Evolutionary conservation across 2,888 invertebrate genomes (phyloP).

Genomic region (Lasioglossum lativentre): DNA sequence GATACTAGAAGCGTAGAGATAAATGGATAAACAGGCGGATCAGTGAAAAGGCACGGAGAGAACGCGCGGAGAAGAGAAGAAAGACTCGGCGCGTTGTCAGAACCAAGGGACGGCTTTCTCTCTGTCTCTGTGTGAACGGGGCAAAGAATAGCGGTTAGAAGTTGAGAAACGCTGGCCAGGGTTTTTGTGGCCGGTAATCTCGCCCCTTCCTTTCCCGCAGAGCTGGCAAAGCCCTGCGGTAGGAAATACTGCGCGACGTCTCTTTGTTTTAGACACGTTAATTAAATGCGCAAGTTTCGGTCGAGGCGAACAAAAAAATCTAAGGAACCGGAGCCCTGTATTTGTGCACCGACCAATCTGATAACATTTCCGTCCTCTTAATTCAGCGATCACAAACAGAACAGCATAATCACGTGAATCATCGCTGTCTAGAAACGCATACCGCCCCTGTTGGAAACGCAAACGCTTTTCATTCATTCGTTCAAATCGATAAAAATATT

Average conservation of each 20-base stretch:
- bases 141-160: conserved; percentile 58
- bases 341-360: not conserved
- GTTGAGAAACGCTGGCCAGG: conserved; percentile 51
- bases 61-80: conserved; percentile 2
- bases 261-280: conserved; percentile 24
- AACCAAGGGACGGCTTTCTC: conserved; percentile 20
- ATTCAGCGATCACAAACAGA: not conserved
- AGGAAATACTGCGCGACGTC: conserved; percentile 8
- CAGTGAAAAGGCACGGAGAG: conserved; percentile 18
- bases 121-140: conserved; percentile 1
- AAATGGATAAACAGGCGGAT: conserved; percentile 39
- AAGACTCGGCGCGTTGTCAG: conserved; percentile 34
- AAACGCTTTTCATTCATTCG: not conserved
- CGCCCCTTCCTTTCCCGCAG: conserved; percentile 24
- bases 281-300: conserved; percentile 31
- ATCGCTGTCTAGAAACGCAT: not conserved
- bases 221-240: conserved; percentile 20
- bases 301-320: not conserved
- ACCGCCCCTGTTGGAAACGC: not conserved
- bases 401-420: not conserved
- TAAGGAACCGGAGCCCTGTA: not conserved
- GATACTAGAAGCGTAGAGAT: conserved; percentile 22
- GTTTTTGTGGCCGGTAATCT: conserved; percentile 30
- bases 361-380: not conserved
- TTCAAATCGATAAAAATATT: not conserved